These are phyloP conservation scores for Drosophila paulistorum DNA, from an alignment of 1,140 invertebrate species.

Conservation along the genomic window DNA sequence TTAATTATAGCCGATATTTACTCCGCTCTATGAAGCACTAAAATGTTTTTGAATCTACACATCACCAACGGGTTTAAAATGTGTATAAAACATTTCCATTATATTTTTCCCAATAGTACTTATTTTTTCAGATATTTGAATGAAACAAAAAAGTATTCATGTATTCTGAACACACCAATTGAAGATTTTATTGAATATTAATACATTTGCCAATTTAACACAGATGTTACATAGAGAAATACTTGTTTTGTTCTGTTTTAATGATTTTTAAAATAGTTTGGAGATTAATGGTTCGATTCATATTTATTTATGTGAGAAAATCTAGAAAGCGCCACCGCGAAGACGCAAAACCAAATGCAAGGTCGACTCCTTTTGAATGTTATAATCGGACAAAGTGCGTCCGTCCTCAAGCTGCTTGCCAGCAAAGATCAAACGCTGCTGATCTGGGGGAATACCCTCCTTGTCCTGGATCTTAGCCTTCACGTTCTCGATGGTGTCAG, in stretches of 20 bases:
- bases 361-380: constrained; percentile 95
- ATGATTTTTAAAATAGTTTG: not conserved
- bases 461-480: constrained; percentile 91
- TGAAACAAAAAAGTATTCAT: too few species aligned
- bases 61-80: too few species aligned
- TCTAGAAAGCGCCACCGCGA: constrained; percentile 83
- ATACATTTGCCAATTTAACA: constrained; percentile 16
- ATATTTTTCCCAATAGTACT: not conserved
- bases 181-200: constrained; percentile 11
- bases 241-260: not conserved
- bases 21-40: too few species aligned
- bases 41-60: too few species aligned
- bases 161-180: constrained; percentile 14
- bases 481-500: constrained; percentile 92
- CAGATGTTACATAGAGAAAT: constrained; percentile 10
- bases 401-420: constrained; percentile 92
- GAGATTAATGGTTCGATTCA: constrained; percentile 20
- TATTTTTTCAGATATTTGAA: not conserved
- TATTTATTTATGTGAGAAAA: constrained; percentile 31
- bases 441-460: constrained; percentile 89
- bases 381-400: constrained; percentile 87
- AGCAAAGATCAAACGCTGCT: constrained; percentile 89
- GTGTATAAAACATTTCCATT: too few species aligned
- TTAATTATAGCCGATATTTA: too few species aligned
- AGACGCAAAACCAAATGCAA: constrained; percentile 92